Evolutionary conservation across 2,888 invertebrate genomes (phyloP).

Genomic region (Andricus curvator): DNA sequence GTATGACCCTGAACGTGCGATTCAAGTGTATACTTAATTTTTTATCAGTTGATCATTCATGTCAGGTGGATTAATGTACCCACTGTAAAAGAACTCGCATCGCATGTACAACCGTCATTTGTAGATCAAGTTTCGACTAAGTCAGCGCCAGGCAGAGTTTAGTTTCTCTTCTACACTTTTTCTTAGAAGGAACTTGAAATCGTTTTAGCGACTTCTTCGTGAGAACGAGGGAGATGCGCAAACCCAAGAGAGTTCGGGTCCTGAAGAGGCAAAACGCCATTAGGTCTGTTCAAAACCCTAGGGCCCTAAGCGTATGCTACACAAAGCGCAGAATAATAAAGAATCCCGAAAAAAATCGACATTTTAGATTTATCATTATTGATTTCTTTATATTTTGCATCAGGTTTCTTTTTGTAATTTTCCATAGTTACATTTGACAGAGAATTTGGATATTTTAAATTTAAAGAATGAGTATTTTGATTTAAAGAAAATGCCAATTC

Average conservation of each 20-base stretch:
- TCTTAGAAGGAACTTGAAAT: constrained; percentile 47
- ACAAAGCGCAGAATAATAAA: constrained; percentile 40
- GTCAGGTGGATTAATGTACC: constrained; percentile 23
- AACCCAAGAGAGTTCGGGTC: constrained; percentile 66
- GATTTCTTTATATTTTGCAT: no score
- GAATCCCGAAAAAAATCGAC: constrained; percentile 52
- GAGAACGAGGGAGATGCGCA: constrained; percentile 58
- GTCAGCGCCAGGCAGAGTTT: constrained; percentile 27
- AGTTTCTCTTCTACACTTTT: constrained; percentile 24
- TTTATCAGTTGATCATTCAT: constrained; percentile 20
- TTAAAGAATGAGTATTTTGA: no score
- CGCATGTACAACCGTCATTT: constrained; percentile 25
- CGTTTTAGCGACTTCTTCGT: constrained; percentile 69
- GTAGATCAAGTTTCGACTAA: constrained; percentile 25
- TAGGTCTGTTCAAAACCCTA: constrained; percentile 68
- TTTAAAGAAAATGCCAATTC: no score
- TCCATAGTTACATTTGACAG: no score
- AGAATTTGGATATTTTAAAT: not conserved
- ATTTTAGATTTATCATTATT: not conserved
- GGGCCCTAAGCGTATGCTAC: constrained; percentile 30
- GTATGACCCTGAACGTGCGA: constrained; percentile 32
- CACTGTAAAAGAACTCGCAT: constrained; percentile 29
- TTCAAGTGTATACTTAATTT: not conserved
- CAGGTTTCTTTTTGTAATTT: no score
- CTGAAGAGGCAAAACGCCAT: constrained; percentile 74